Conservation (phyloP, 2,888 invertebrate species). For the Polyploca ridens region DNA sequence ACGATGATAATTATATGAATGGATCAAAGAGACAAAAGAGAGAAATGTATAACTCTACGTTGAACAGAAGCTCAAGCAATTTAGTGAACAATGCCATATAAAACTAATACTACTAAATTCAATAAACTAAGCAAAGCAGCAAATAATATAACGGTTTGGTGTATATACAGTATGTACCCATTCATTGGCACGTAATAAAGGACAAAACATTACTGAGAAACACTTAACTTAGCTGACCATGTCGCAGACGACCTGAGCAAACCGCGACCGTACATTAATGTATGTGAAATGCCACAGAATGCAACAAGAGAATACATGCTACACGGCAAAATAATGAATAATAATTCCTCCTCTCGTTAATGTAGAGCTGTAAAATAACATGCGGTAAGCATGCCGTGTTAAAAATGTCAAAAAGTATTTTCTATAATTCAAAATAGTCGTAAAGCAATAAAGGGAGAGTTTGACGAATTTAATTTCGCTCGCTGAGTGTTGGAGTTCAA, state of each 20-base stretch:
- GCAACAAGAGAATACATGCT: slow-evolving; percentile 51
- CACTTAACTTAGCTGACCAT: slow-evolving; percentile 49
- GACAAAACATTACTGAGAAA: slow-evolving; percentile 58
- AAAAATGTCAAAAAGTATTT: slow-evolving; percentile 48
- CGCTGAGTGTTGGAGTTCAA: slow-evolving; percentile 51
- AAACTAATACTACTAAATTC: slow-evolving; percentile 13
- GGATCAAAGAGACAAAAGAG: too few species aligned
- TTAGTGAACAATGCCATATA: background rate
- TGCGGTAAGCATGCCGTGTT: slow-evolving; percentile 43
- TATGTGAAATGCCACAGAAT: slow-evolving; percentile 65
- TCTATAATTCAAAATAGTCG: slow-evolving; percentile 53
- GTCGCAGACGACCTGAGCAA: slow-evolving; percentile 43
- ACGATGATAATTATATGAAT: too few species aligned
- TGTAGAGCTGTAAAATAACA: slow-evolving; percentile 42
- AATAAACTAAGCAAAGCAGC: slow-evolving; percentile 14
- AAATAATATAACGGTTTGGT: background rate
- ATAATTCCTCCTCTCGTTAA: slow-evolving; percentile 70
- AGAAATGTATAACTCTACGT: too few species aligned
- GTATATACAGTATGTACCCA: slow-evolving; percentile 18
- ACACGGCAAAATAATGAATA: slow-evolving; percentile 69
- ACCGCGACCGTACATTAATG: slow-evolving; percentile 74
- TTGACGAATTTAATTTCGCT: slow-evolving; percentile 68
- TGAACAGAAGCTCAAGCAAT: too few species aligned
- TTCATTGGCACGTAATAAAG: slow-evolving; percentile 40
- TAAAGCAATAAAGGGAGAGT: slow-evolving; percentile 45